Evolutionary conservation across 2,113 vertebrate species (phyloP).

Genomic region (Scartelaos histophorus): DNA sequence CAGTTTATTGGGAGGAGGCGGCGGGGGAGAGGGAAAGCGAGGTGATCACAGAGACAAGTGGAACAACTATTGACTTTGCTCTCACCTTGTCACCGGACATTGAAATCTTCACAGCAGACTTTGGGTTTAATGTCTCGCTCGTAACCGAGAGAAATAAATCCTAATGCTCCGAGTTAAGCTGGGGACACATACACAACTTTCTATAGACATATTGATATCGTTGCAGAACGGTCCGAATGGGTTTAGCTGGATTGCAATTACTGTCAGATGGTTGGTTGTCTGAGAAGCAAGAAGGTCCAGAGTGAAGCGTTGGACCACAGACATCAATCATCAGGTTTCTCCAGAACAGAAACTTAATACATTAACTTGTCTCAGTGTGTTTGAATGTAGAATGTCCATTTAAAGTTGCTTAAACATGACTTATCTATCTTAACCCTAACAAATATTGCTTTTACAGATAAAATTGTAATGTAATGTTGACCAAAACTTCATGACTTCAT

Average conservation of each 20-base stretch:
- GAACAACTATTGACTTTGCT: slow-evolving; percentile 12
- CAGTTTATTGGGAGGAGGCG: slow-evolving; percentile 37
- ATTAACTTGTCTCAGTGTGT: too few relatives aligned
- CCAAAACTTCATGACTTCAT: too few relatives aligned
- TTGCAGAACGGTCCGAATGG: not conserved
- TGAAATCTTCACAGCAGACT: slow-evolving; percentile 12
- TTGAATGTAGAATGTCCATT: too few relatives aligned
- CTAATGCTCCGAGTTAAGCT: not conserved
- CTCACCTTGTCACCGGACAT: slow-evolving; percentile 28
- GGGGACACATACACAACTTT: slow-evolving; percentile 2
- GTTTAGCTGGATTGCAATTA: not conserved
- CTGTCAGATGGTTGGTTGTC: not conserved
- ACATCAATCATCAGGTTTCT: not conserved
- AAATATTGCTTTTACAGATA: too few relatives aligned
- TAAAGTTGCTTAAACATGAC: too few relatives aligned
- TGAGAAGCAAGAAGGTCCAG: not conserved
- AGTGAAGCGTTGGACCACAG: not conserved
- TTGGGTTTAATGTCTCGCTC: slow-evolving; percentile 8
- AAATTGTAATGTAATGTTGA: too few relatives aligned
- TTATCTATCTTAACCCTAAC: too few relatives aligned
- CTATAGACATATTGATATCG: not conserved
- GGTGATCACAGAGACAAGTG: slow-evolving; percentile 43
- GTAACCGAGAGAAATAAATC: not conserved
- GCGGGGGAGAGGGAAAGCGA: slow-evolving; percentile 17
- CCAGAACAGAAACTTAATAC: not conserved